Evolutionary conservation across 2,797 vertebrate species (phyloP).

Genomic region (Rousettus madagascariensis): DNA sequence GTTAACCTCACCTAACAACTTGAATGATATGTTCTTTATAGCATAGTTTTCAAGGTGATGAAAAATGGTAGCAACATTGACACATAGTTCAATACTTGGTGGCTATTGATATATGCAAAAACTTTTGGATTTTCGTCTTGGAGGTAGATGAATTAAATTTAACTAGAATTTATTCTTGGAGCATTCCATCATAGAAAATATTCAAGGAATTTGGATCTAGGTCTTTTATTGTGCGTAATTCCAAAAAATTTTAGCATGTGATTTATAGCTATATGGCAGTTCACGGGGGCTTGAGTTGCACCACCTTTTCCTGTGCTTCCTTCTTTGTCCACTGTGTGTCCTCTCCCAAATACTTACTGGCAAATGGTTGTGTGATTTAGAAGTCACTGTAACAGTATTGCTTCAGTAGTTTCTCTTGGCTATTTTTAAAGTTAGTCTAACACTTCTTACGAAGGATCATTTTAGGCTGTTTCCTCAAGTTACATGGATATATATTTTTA

Average conservation of each 20-base stretch:
- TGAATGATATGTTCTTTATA: not conserved
- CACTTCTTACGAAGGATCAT: not conserved
- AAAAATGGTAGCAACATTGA: not conserved
- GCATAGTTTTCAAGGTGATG: constrained; percentile 8
- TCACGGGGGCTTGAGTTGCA: not conserved
- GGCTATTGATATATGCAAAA: not conserved
- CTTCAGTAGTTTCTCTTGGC: not conserved
- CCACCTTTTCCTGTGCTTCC: not conserved
- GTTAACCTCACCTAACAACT: not conserved
- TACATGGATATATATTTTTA: not conserved
- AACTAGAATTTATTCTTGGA: not conserved
- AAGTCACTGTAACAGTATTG: not conserved
- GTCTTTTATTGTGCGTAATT: not conserved
- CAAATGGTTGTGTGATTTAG: not conserved
- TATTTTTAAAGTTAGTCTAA: not conserved
- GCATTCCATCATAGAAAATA: not conserved
- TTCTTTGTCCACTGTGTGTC: not conserved
- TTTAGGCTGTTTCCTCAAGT: not conserved
- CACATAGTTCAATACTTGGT: not conserved
- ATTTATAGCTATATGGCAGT: not conserved
- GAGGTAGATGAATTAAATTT: not conserved
- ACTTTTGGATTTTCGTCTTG: constrained; percentile 3
- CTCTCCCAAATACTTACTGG: not conserved
- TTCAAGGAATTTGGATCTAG: constrained; percentile 3
- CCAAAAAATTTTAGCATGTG: not conserved